phyloP scores from a whole-genome alignment of 2,797 vertebrate species.

The Knipowitschia caucasica region DNA sequence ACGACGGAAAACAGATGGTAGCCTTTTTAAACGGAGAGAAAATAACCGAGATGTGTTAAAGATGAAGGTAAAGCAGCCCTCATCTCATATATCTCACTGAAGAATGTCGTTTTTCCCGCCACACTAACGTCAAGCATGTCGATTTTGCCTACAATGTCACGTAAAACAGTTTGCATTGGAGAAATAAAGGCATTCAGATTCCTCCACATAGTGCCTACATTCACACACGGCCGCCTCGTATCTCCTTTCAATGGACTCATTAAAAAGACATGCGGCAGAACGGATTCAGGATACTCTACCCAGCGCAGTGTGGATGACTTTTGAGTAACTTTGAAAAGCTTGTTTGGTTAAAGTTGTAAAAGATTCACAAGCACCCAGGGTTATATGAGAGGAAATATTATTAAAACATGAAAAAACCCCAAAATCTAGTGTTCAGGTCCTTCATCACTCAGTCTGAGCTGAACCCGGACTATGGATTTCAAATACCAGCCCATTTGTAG shows the following conservation, averaged over 20 bases:
- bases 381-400: conserved; percentile 12
- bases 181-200: conserved; percentile 18
- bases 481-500: conserved; percentile 7
- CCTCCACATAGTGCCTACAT: conserved; percentile 11
- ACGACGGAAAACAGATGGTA: not conserved
- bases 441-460: conserved; percentile 18
- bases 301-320: conserved; percentile 17
- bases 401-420: conserved; percentile 16
- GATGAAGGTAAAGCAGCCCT: no score
- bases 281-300: conserved; percentile 33
- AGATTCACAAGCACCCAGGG: conserved; percentile 19
- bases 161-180: no score
- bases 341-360: conserved; percentile 16
- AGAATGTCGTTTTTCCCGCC: no score
- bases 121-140: no score
- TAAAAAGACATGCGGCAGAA: conserved; percentile 53
- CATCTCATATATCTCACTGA: no score
- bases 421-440: conserved; percentile 24
- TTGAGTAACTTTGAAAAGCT: conserved; percentile 27
- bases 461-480: conserved; percentile 30
- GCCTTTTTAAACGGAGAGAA: no score
- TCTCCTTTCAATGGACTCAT: conserved; percentile 53
- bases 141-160: no score
- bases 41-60: no score
- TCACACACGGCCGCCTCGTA: not conserved